Evolutionary conservation across 2,113 vertebrate genomes (phyloP), one percentile per base, ranked within the genome.

Genomic region (Pelusios castaneus): DNA sequence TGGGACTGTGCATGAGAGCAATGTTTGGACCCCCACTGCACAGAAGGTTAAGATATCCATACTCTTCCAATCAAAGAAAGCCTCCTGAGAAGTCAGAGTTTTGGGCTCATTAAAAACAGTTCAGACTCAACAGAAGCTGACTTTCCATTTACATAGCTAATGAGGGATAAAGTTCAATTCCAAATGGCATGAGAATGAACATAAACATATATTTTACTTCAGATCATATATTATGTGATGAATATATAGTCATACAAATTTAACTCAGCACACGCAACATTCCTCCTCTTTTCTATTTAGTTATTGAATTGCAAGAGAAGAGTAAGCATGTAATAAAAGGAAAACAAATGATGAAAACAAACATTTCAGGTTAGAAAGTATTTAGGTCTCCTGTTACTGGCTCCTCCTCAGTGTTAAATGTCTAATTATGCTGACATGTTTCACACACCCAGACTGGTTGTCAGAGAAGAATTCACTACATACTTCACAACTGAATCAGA

Each of bases 71-170:
- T 77, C 49, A 85, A 52, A 95, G 70, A 38, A 81, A 49, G 0
- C 63, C 29, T 24, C 8, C 75, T 70, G 47, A 43, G 0, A 87
- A 58, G 8, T 63, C n/a, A 56, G 3, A 5, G 3, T 75, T 73
- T 0, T 17, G 5, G 41, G 83, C 34, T 75, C 77, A 84, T 2
- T 27, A 92, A 81, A 38, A 84, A 81, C 45, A 60, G 55, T 38
- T 82, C 56, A 87, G 80, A 79, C 45, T 9, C 82, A 63, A 55
- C 12, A 84, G 24, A 14, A 86, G 81, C 24, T 34, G 85, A 6
- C 89, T 90, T 90, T 82, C 73, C 29, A 67, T 16, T 87, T 80
- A 90, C 84, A 87, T 29, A 92, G 11, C 56, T 34, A 92, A 43
- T 12, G 16, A 94, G 5, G 22, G 6, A 93, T 88, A 17, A 94